Conservation (phyloP, 2,797 vertebrate species). For the Takifugu rubripes region DNA sequence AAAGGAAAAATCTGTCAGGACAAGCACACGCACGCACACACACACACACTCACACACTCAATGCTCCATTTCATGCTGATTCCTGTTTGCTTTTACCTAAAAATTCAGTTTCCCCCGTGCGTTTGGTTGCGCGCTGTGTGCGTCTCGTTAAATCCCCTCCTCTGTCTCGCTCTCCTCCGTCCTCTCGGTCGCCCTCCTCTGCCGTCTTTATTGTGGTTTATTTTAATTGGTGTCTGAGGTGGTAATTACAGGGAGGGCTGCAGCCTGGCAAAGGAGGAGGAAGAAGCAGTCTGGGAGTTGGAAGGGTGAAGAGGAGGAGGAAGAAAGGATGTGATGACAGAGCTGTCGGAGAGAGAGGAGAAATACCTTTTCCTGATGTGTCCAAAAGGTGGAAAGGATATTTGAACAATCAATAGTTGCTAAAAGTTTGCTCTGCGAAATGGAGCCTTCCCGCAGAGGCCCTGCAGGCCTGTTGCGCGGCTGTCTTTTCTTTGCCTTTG, state of each 20-base stretch:
- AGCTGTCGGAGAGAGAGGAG: slow-evolving; percentile 12
- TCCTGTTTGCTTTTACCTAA: slow-evolving; percentile 1
- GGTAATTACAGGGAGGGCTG: slow-evolving; percentile 62
- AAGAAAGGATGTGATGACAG: slow-evolving; percentile 27
- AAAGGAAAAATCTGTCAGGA: slow-evolving; percentile 59
- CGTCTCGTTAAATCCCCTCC: slow-evolving; percentile 53
- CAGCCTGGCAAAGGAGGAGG: slow-evolving; percentile 27
- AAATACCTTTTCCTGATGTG: background rate
- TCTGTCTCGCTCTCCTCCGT: slow-evolving; percentile 5
- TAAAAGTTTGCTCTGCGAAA: background rate
- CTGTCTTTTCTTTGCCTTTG: background rate
- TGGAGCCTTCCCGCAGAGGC: background rate
- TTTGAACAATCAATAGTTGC: too few relatives aligned
- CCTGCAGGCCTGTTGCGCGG: background rate
- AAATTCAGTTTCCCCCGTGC: background rate
- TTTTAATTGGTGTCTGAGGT: slow-evolving; percentile 72
- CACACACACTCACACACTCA: background rate
- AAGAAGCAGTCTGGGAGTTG: background rate
- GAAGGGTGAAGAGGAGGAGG: slow-evolving; percentile 2
- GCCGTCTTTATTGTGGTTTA: slow-evolving; percentile 59
- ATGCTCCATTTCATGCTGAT: background rate
- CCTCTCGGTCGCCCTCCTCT: slow-evolving; percentile 32
- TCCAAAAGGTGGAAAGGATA: too few relatives aligned
- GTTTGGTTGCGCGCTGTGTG: background rate
- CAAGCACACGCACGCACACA: background rate